These are phyloP conservation scores for Thysanoteuthis rhombus DNA, from an alignment of 2,888 invertebrate species.

Conservation along the genomic window DNA sequence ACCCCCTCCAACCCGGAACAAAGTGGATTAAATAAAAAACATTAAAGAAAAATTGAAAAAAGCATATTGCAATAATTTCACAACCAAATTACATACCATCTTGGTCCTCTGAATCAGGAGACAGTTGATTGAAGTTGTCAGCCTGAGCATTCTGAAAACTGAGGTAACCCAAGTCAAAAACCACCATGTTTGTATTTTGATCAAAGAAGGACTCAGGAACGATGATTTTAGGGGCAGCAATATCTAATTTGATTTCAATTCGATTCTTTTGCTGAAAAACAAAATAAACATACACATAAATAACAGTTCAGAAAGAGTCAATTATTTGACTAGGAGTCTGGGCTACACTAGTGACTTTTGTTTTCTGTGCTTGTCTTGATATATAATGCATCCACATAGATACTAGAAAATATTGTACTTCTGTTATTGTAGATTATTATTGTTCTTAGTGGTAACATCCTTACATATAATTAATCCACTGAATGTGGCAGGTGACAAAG, in stretches of 20 bases:
- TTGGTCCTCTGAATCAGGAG: background rate
- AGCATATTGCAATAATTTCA: background rate
- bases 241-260: constrained; percentile 85
- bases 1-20: no score
- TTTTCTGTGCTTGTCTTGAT: no score
- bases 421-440: no score
- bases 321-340: no score
- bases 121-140: background rate
- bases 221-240: constrained; percentile 92
- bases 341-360: no score
- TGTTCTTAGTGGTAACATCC: no score
- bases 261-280: constrained; percentile 70
- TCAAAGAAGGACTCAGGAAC: constrained; percentile 76
- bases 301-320: background rate
- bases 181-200: constrained; percentile 70
- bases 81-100: constrained; percentile 15
- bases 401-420: no score
- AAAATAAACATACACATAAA: background rate
- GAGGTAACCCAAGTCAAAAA: constrained; percentile 90
- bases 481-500: no score
- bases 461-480: no score
- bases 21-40: background rate
- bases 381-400: no score
- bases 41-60: background rate
- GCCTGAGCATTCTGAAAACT: constrained; percentile 70